Base-by-base conservation (phyloP, 2,888 invertebrate species). In the Sinelater perroti region DNA sequence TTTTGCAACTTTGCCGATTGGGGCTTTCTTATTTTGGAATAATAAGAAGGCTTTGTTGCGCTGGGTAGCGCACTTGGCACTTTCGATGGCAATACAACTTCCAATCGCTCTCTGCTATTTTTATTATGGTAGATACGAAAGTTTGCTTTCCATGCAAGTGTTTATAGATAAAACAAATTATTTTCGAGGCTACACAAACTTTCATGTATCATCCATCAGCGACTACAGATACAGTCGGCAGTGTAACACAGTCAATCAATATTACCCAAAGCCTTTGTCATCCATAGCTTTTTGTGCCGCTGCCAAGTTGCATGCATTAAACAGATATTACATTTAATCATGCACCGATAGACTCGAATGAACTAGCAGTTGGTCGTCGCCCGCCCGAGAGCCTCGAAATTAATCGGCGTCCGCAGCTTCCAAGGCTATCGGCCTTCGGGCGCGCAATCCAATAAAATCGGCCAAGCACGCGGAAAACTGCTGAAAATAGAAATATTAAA, bases 401-500 rank as follows among this genome's bases (percentile, higher is more conserved):
- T 40, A 40, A 40, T 40, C 24, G 24, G 13, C 13, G 24, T 2
- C 18, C 10, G 16, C 7, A 14, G 5, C 21, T 14, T 10, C 24
- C 8, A 20, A 21, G 2, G 40, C 24, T 40, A 40, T 40, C 24
- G 40, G 21, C 24, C 24, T 24, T 13, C 7, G 2, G 33, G 44
- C 38, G 38, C 36, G 46, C 44, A 44, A 42, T 46, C 47, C 42
- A 51, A 56, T 56, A 57, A 42, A 55, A 55, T 54, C 50, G 21
- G 40, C 51, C 53, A 56, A 42, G 51, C 50, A 33, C 42, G 33
- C 35, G 40, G 42, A 42, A 60, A 53, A 36, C 36, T 40, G 55
- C 38, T 52, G 38, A 61, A 66, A 67, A 68, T 67, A 70, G 67
- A 69, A 66, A 64, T 66, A 66, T 66, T 64, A 67, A 64, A 70